A percentile compares a stretch with the other conserved stretches of the same genome.
Evolutionary conservation across 2,113 vertebrate species (phyloP).

Genomic region (Xyliphius kryptos): DNA sequence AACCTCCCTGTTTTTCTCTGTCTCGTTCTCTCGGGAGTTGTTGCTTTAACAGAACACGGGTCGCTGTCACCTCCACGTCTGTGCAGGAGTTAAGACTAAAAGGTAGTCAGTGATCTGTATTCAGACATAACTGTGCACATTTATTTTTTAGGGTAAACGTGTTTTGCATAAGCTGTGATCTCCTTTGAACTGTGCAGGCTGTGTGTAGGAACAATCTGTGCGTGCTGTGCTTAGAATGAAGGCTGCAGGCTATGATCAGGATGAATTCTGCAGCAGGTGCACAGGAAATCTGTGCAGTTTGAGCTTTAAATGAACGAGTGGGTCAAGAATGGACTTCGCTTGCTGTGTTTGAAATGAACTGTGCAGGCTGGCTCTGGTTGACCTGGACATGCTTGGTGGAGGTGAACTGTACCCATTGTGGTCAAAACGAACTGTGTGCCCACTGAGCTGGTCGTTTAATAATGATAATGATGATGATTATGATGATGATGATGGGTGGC

Average conservation of each 20-base stretch:
- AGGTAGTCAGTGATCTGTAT: neutral
- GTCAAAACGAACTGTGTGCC: no score
- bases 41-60: no score
- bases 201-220: neutral
- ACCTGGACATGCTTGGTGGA: no score
- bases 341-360: no score
- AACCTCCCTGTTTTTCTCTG: neutral
- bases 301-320: neutral
- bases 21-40: no score
- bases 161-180: neutral
- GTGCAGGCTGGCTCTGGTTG: no score
- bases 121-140: neutral
- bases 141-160: neutral
- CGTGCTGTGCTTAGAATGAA: neutral
- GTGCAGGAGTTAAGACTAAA: no score
- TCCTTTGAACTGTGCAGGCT: neutral
- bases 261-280: neutral
- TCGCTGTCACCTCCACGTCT: no score
- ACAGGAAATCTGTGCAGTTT: neutral
- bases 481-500: no score
- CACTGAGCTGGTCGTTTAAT: no score
- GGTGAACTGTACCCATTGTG: no score
- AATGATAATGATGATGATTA: no score
- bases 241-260: neutral
- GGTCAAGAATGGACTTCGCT: neutral